Evolutionary conservation across 1,140 invertebrate species (phyloP), one percentile per base, ranked within the genome.

Genomic region (Euborellia annulipes): DNA sequence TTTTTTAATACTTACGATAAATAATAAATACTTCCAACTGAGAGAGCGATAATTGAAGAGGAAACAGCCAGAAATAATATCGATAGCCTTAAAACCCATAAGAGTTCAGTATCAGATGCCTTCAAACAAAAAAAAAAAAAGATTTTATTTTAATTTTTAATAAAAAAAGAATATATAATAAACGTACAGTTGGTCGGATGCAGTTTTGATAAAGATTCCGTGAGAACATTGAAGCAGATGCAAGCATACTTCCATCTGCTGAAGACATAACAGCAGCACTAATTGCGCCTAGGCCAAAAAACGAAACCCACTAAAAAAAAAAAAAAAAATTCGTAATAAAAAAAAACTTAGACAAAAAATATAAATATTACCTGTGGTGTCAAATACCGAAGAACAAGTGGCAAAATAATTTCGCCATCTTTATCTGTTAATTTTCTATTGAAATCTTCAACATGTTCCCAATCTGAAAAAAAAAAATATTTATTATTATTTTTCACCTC

Each of bases 181-280:
- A 11, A 27, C 4, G 11, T 60, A 82, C 82, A 62, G 75, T 71
- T 47, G 75, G 77, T 50, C 79, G 62, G 51, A 85, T 73, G 23
- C 4, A 11, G 11, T 27, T 27, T 58, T 79, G 80, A 58, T 84
- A 85, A 38, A 86, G 72, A 59, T 87, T 87, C 47, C 80, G 69
- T n/a, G 82, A 75, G 62, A 85, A 85, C 79, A 86, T 82, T 13
- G 80, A 80, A 52, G 77, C 76, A 11, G 82, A 80, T 6, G 78
- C 75, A 2, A 86, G 62, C 38, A 86, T 76, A 41, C 79, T 80
- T 1, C 81, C 83, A 58, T 85, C 82, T 1, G 82, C 81, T 6
- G 82, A 85, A 3, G 80, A 82, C 81, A 86, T 83, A 1, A 84
- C 77, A n/a, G 81, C 80, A 3, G 81, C 81, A 2, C 79, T 80